These are phyloP conservation scores for Rhyacophila evoluta DNA, from an alignment of 2,888 invertebrate genomes.

Conservation along the genomic window DNA sequence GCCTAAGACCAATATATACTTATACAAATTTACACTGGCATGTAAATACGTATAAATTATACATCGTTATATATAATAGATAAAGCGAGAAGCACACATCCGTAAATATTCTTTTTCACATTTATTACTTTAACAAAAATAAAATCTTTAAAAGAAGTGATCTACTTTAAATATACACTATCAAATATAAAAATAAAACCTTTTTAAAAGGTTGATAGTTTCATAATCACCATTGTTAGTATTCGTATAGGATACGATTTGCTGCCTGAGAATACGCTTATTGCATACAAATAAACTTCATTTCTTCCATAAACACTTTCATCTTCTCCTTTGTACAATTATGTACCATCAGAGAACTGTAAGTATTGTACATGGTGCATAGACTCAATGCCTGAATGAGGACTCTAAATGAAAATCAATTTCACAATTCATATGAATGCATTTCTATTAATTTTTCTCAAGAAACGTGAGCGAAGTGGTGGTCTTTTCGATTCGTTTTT, in stretches of 20 bases:
- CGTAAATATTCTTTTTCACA: constrained; percentile 29
- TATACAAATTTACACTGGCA: constrained; percentile 20
- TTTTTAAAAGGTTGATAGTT: constrained; percentile 18
- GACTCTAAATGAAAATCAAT: not conserved
- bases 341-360: not conserved
- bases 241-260: constrained; percentile 8
- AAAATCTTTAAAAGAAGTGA: constrained; percentile 20
- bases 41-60: constrained; percentile 26
- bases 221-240: constrained; percentile 17
- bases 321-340: not conserved
- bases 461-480: constrained; percentile 22
- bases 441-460: constrained; percentile 4
- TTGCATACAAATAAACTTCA: constrained; percentile 3
- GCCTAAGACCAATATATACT: not conserved
- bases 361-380: constrained; percentile 19
- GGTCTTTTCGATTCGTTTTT: not conserved
- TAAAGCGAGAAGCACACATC: constrained; percentile 37
- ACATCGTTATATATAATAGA: constrained; percentile 8
- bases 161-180: constrained; percentile 26
- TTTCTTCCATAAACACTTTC: constrained; percentile 17
- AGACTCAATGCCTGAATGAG: constrained; percentile 27
- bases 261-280: constrained; percentile 8
- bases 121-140: constrained; percentile 30
- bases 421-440: constrained; percentile 1
- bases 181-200: constrained; percentile 26